Conservation (phyloP, 2,888 invertebrate genomes). For the Apotomis turbidana region DNA sequence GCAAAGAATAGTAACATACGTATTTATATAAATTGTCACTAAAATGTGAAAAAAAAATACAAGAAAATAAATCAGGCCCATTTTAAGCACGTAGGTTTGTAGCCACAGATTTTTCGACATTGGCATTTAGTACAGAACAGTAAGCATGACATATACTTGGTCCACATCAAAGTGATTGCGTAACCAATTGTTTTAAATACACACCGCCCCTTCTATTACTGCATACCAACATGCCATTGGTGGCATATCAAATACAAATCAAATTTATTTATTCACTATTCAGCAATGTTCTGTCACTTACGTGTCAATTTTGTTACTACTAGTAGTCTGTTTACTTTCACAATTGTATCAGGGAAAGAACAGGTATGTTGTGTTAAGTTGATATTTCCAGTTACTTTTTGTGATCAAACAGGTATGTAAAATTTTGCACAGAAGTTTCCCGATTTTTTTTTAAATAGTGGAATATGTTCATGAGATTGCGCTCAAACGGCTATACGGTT, state of each 20-base stretch:
- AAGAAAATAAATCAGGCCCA: too few species aligned
- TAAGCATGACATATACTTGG: conserved; percentile 26
- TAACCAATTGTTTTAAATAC: conserved; percentile 30
- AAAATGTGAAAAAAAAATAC: too few species aligned
- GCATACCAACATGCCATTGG: conserved; percentile 19
- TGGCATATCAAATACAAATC: conserved; percentile 21
- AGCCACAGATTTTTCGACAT: neutral
- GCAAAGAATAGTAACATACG: too few species aligned
- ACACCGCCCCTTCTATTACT: conserved; percentile 38
- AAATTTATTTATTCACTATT: conserved; percentile 16
- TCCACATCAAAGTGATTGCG: conserved; percentile 33
- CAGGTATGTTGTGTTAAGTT: neutral
- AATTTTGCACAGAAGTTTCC: too few species aligned
- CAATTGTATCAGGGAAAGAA: neutral
- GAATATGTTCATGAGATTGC: too few species aligned
- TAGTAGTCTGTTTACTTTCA: neutral
- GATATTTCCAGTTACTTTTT: neutral
- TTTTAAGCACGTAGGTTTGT: too few species aligned
- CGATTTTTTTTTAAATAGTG: too few species aligned
- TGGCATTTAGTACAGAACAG: neutral
- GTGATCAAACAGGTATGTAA: neutral
- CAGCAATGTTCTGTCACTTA: conserved; percentile 1
- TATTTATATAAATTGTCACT: too few species aligned
- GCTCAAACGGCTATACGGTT: too few species aligned
- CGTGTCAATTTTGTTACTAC: conserved; percentile 39